These are phyloP conservation scores for Daphoenositta chrysoptera DNA, from an alignment of 2,113 vertebrate species.

Conservation along the genomic window DNA sequence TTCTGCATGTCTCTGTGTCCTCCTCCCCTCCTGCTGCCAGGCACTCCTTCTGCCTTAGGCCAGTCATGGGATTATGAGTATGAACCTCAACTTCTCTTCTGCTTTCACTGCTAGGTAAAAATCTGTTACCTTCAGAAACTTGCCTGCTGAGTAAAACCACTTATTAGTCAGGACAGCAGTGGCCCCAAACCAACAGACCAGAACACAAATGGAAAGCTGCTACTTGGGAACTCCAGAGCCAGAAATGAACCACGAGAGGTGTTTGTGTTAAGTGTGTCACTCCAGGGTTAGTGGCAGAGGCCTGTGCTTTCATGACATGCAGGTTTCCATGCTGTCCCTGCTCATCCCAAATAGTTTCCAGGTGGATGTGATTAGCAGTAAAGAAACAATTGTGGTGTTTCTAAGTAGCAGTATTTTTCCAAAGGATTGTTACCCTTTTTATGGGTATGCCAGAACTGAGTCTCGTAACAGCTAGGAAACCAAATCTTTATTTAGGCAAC, in stretches of 20 bases:
- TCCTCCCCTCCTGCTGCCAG: neutral
- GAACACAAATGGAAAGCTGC: neutral
- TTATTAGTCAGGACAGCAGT: no score
- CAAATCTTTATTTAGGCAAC: conserved; percentile 25
- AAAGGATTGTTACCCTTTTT: neutral
- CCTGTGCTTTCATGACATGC: neutral
- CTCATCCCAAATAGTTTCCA: neutral
- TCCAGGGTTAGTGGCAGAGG: neutral
- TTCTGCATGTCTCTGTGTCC: neutral
- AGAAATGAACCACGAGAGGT: neutral
- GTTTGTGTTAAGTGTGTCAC: neutral
- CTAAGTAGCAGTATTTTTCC: neutral
- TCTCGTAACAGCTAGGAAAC: neutral
- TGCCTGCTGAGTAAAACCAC: no score
- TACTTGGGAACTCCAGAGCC: neutral
- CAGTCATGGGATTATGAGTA: neutral
- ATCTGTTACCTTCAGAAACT: neutral
- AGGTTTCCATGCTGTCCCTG: neutral
- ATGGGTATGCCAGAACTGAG: neutral
- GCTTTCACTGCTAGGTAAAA: neutral
- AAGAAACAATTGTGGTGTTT: neutral
- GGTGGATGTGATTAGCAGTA: neutral
- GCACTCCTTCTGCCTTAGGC: neutral
- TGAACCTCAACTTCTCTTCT: neutral
- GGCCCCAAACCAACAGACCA: neutral